Evolutionary conservation across 2,797 vertebrate genomes (phyloP).

Genomic region (Anabas testudineus): DNA sequence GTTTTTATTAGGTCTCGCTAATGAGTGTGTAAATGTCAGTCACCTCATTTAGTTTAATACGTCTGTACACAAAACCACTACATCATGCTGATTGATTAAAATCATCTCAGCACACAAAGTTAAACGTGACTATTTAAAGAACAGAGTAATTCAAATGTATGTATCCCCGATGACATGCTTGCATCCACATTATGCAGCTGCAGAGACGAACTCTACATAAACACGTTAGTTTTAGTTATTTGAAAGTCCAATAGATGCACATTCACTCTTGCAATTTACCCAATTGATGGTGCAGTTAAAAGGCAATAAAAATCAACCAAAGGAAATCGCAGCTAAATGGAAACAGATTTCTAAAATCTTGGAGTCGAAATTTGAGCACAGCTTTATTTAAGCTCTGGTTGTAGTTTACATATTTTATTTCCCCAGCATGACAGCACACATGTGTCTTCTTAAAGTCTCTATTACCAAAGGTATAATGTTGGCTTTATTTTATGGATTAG

Average conservation of each 20-base stretch:
- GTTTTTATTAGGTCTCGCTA: slow-evolving; percentile 64
- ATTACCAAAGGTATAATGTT: slow-evolving; percentile 1
- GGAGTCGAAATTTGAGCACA: slow-evolving; percentile 73
- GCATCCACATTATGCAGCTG: slow-evolving; percentile 7
- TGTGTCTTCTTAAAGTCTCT: not conserved
- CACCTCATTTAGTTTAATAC: slow-evolving; percentile 64
- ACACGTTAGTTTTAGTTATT: slow-evolving; percentile 16
- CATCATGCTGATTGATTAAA: slow-evolving; percentile 61
- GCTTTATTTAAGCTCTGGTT: slow-evolving; percentile 63
- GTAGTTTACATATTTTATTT: slow-evolving; percentile 77
- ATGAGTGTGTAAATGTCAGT: slow-evolving; percentile 73
- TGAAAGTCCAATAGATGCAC: slow-evolving; percentile 61
- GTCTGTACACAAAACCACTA: slow-evolving; percentile 38
- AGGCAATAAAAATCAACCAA: slow-evolving; percentile 72
- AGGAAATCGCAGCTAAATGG: slow-evolving; percentile 76
- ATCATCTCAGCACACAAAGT: not conserved
- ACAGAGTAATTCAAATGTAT: slow-evolving; percentile 9
- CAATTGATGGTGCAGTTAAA: slow-evolving; percentile 60
- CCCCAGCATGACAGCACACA: slow-evolving; percentile 33
- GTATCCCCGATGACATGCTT: not conserved
- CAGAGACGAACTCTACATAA: slow-evolving; percentile 5
- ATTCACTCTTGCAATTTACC: slow-evolving; percentile 67
- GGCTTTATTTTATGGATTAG: slow-evolving; percentile 23
- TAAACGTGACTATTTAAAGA: slow-evolving; percentile 14
- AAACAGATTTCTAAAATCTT: slow-evolving; percentile 74